A percentile compares a stretch with the other conserved stretches of the same genome.
Evolutionary conservation across 2,888 invertebrate genomes (phyloP).

Genomic region (Odontocolon sp.): DNA sequence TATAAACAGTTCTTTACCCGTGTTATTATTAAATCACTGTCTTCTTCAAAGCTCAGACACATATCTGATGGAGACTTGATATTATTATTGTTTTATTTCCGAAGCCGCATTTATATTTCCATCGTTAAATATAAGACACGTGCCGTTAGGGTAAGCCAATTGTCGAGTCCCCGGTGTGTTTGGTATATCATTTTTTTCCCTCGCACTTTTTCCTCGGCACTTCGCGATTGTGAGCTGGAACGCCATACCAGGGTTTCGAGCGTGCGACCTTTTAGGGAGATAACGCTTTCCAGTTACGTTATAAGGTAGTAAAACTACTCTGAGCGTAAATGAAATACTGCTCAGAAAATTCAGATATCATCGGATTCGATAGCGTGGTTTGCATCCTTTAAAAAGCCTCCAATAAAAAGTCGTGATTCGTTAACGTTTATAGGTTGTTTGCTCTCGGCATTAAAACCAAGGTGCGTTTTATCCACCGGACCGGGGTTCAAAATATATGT

Average conservation of each 20-base stretch:
- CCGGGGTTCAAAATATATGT: no score
- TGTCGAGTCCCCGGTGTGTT: no score
- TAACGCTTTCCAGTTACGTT: background rate
- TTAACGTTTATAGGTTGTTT: background rate
- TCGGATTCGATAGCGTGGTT: background rate
- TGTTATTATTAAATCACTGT: background rate
- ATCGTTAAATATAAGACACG: no score
- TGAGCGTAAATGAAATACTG: background rate
- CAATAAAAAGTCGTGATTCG: background rate
- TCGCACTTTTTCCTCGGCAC: no score
- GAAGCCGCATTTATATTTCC: no score
- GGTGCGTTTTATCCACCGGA: no score
- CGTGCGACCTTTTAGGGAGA: background rate
- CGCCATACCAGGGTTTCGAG: background rate
- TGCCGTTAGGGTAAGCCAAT: no score
- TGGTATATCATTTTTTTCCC: no score
- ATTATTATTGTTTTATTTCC: background rate
- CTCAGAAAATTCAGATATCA: background rate
- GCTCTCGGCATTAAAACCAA: background rate
- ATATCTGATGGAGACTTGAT: background rate
- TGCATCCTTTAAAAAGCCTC: background rate
- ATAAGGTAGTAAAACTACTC: background rate
- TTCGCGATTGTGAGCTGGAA: background rate
- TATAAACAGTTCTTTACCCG: background rate
- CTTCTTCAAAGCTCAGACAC: background rate